Conservation (phyloP, 2,888 invertebrate genomes). For the Pterostichus madidus region DNA sequence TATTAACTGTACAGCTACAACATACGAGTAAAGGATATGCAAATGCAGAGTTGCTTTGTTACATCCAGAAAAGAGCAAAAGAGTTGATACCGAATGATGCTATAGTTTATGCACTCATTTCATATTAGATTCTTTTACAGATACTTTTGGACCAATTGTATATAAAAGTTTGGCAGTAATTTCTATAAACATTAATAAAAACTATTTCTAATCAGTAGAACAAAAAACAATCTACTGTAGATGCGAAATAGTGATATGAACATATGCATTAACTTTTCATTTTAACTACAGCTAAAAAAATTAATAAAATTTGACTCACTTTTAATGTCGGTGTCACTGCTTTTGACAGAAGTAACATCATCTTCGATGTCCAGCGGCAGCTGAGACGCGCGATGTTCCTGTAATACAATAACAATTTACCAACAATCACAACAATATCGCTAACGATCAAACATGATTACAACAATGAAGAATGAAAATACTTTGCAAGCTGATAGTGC, state of each 20-base stretch:
- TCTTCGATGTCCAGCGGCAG: slow-evolving; percentile 95
- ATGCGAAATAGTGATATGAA: background rate
- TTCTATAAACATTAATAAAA: too few species aligned
- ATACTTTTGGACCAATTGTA: background rate
- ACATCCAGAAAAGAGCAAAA: too few species aligned
- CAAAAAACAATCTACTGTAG: too few species aligned
- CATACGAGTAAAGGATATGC: too few species aligned
- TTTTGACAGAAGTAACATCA: slow-evolving; percentile 91
- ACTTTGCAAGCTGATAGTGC: slow-evolving; percentile 44
- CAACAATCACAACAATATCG: slow-evolving; percentile 18
- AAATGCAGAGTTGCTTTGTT: too few species aligned
- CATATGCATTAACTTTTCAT: too few species aligned
- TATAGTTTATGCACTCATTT: too few species aligned
- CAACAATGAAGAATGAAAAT: slow-evolving; percentile 31
- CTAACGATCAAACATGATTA: slow-evolving; percentile 3
- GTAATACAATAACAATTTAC: slow-evolving; percentile 71
- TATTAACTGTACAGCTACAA: too few species aligned
- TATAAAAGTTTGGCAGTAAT: background rate
- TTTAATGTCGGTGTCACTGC: slow-evolving; percentile 91
- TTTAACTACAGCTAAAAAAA: too few species aligned
- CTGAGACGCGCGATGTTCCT: slow-evolving; percentile 95
- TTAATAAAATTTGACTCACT: slow-evolving; percentile 76
- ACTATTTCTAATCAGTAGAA: too few species aligned
- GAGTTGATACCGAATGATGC: too few species aligned
- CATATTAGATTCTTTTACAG: too few species aligned